Percentiles rank a stretch among this genome's conserved stretches.
Evolutionary conservation across 2,113 vertebrate genomes (phyloP).

Genomic region (Maccullochella peelii): DNA sequence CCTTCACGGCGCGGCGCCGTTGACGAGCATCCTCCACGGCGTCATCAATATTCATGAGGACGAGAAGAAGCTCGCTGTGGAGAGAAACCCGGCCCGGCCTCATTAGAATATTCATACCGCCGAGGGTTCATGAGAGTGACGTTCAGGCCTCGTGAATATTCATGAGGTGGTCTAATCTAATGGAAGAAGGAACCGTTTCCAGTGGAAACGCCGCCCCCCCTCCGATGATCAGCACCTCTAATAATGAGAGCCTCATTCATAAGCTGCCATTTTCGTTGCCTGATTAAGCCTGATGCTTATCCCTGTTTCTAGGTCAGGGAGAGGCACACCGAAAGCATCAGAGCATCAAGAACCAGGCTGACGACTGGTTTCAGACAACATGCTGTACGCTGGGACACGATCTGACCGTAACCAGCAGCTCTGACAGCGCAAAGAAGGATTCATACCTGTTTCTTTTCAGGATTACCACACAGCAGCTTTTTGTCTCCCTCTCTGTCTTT

Average conservation of each 20-base stretch:
- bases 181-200: slow-evolving; percentile 20
- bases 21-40: slow-evolving; percentile 23
- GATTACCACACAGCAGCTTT: not conserved
- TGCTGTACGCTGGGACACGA: not conserved
- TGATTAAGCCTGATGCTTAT: slow-evolving; percentile 64
- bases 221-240: slow-evolving; percentile 15
- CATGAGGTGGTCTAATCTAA: slow-evolving; percentile 48
- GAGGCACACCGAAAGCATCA: slow-evolving; percentile 48
- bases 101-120: slow-evolving; percentile 75
- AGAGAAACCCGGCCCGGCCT: slow-evolving; percentile 36
- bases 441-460: not conserved
- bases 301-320: slow-evolving; percentile 70
- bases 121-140: slow-evolving; percentile 51
- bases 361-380: slow-evolving; percentile 37
- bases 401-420: slow-evolving; percentile 1
- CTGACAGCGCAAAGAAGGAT: not conserved
- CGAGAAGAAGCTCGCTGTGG: slow-evolving; percentile 34
- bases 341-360: slow-evolving; percentile 42
- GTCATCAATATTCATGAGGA: slow-evolving; percentile 75
- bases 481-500: not conserved
- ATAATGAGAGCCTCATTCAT: slow-evolving; percentile 58
- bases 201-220: slow-evolving; percentile 4
- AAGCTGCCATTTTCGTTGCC: slow-evolving; percentile 56
- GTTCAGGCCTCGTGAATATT: slow-evolving; percentile 65
- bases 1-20: not conserved